These are phyloP conservation scores for Yponomeuta plumbellus DNA, from an alignment of 2,888 invertebrate genomes.

Conservation along the genomic window DNA sequence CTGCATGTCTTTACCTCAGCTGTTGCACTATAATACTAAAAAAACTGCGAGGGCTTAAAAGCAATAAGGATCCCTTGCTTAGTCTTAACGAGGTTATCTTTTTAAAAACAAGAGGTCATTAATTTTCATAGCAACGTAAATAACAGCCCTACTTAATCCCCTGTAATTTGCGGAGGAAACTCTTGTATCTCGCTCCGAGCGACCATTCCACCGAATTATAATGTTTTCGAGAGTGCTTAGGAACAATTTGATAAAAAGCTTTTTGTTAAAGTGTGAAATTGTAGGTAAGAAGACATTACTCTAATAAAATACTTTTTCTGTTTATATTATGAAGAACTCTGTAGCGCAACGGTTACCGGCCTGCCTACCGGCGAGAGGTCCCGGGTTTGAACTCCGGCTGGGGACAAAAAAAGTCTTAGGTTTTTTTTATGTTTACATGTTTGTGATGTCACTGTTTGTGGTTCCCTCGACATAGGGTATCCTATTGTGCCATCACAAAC, in stretches of 20 bases:
- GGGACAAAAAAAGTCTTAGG: no score
- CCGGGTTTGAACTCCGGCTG: no score
- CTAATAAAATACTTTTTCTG: no score
- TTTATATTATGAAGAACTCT: no score
- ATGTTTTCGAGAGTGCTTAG: not conserved
- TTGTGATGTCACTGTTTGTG: no score
- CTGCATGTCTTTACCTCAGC: not conserved
- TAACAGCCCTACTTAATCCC: constrained; percentile 21
- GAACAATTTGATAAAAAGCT: not conserved
- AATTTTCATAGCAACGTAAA: constrained; percentile 27
- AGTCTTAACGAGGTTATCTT: constrained; percentile 18
- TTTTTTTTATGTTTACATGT: no score
- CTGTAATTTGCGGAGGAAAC: constrained; percentile 22
- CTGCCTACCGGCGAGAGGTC: no score
- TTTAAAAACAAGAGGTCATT: constrained; percentile 22
- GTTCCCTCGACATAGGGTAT: no score
- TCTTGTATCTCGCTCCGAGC: constrained; percentile 16
- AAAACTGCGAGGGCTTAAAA: not conserved
- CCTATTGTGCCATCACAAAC: no score
- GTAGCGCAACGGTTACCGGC: no score
- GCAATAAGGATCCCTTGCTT: constrained; percentile 11
- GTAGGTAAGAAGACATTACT: no score
- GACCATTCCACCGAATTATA: constrained; percentile 7
- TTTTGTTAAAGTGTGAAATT: not conserved
- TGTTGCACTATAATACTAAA: not conserved